Percentiles rank a stretch among this genome's conserved stretches.
Conservation (phyloP, 2,797 vertebrate species). For the Coracias cyanogaster region DNA sequence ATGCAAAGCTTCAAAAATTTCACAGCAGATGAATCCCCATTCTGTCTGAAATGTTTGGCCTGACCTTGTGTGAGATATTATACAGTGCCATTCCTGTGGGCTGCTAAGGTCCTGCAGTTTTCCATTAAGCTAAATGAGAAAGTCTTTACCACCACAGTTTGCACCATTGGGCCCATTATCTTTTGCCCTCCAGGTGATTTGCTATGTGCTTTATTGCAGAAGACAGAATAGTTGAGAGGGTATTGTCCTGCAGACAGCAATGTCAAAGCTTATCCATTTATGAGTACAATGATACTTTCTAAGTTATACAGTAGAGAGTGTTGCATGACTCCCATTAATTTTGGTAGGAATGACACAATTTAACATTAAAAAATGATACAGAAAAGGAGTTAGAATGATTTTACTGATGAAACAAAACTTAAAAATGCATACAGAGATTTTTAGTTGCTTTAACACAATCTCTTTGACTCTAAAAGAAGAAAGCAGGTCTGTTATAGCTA, state of each 20-base stretch:
- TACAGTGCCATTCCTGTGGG: background rate
- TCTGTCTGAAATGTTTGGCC: background rate
- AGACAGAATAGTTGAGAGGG: background rate
- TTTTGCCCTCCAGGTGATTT: constrained; percentile 49
- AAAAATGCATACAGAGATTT: background rate
- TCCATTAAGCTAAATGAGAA: constrained; percentile 53
- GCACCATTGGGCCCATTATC: constrained; percentile 24
- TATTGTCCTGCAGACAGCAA: background rate
- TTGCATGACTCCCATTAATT: background rate
- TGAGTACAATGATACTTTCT: background rate
- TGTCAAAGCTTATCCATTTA: background rate
- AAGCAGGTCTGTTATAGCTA: background rate
- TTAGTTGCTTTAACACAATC: background rate
- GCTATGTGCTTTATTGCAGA: background rate
- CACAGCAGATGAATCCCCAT: background rate
- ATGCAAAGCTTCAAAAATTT: background rate
- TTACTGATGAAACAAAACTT: background rate
- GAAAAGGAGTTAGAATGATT: background rate
- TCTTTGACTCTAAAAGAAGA: background rate
- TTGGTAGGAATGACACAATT: background rate
- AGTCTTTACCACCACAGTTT: constrained; percentile 41
- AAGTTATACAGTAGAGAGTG: background rate
- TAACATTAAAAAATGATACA: background rate
- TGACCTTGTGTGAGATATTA: constrained; percentile 34
- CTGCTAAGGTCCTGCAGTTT: constrained; percentile 30